Percentiles rank a stretch among this genome's conserved stretches.
Conservation (phyloP, 1,140 invertebrate species). For the Drosophila triauraria region DNA sequence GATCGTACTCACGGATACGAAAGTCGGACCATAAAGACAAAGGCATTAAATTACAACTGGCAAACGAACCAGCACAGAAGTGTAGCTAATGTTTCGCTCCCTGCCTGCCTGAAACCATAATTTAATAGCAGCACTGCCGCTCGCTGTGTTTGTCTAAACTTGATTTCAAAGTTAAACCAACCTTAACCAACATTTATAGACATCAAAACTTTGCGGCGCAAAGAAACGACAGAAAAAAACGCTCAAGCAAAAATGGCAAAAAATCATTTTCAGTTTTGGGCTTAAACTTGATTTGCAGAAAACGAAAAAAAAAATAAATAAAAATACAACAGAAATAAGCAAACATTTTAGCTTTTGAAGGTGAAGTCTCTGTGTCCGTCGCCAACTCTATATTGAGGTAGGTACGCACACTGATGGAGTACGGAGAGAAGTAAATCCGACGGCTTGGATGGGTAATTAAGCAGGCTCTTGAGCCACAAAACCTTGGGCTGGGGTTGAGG, state of each 20-base stretch:
- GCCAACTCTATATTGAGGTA: constrained; percentile 59
- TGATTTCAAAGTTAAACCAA: constrained; percentile 81
- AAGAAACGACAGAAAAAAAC: constrained; percentile 44
- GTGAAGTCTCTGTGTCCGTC: constrained; percentile 49
- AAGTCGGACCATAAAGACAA: constrained; percentile 57
- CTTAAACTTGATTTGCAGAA: constrained; percentile 79
- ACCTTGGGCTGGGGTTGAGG: constrained; percentile 24
- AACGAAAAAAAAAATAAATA: constrained; percentile 5
- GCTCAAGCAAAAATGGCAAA: constrained; percentile 45
- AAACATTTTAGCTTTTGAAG: constrained; percentile 55
- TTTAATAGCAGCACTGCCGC: constrained; percentile 39
- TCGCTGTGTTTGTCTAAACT: constrained; percentile 63
- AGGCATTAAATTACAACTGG: constrained; percentile 73
- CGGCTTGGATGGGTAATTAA: constrained; percentile 50
- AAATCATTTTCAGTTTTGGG: constrained; percentile 53
- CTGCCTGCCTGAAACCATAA: constrained; percentile 20
- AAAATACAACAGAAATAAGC: constrained; percentile 3
- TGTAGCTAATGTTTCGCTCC: constrained; percentile 46
- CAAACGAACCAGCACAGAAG: constrained; percentile 36
- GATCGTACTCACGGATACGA: constrained; percentile 60
- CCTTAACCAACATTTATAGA: constrained; percentile 82
- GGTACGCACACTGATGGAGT: constrained; percentile 33
- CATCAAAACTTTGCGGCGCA: constrained; percentile 63
- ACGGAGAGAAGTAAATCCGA: constrained; percentile 36
- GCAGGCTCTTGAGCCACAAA: constrained; percentile 18